Evolutionary conservation across 2,888 invertebrate species (phyloP).

Genomic region (Neuroscelio doddi): DNA sequence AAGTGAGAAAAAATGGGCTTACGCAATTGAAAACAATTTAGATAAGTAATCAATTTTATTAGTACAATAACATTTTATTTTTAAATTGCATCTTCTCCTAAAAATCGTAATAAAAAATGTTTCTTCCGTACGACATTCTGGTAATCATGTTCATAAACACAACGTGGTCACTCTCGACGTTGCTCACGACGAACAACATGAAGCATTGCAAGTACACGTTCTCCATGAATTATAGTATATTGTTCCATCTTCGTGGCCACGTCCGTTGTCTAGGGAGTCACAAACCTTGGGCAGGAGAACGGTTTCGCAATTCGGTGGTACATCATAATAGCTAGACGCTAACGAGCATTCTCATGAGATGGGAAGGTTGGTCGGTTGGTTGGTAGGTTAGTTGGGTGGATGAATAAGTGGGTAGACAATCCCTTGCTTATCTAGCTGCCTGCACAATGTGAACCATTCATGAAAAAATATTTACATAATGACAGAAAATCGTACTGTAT

Average conservation of each 20-base stretch:
- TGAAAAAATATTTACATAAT: too few species aligned
- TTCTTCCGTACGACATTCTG: too few species aligned
- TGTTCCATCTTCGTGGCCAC: constrained; percentile 54
- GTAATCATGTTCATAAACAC: too few species aligned
- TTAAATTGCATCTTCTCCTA: too few species aligned
- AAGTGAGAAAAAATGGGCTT: too few species aligned
- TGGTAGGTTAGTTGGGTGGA: constrained; percentile 28
- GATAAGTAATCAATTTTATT: too few species aligned
- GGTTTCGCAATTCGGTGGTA: constrained; percentile 48
- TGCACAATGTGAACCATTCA: too few species aligned
- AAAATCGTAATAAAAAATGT: too few species aligned
- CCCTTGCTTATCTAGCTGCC: background rate
- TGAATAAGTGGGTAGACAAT: constrained; percentile 36
- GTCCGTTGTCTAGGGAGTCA: constrained; percentile 51
- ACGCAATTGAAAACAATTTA: too few species aligned
- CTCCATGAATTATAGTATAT: constrained; percentile 60
- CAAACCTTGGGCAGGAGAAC: constrained; percentile 43
- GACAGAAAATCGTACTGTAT: too few species aligned
- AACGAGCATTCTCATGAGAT: constrained; percentile 55
- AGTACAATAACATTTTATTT: too few species aligned
- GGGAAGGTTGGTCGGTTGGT: constrained; percentile 35
- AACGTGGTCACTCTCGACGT: constrained; percentile 13
- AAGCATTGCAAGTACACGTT: constrained; percentile 38
- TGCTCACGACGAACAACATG: constrained; percentile 5
- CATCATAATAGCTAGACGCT: constrained; percentile 52